Evolutionary conservation across 2,797 vertebrate genomes (phyloP), one percentile per base, ranked within the genome.

Genomic region (Leuciscus waleckii): DNA sequence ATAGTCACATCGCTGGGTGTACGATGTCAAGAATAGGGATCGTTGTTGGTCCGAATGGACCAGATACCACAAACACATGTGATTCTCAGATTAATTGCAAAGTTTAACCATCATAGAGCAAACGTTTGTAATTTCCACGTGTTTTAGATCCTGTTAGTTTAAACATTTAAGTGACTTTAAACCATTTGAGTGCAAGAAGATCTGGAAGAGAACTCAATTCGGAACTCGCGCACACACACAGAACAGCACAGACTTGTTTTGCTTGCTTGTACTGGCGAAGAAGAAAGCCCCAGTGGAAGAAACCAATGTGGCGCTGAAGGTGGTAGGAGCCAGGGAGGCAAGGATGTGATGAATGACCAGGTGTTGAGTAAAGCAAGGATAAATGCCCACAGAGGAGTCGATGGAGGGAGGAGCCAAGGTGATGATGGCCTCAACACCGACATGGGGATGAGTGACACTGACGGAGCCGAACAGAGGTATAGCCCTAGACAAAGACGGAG

Each of bases 1-100:
- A 23, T 9, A 54, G 17, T 56, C 54, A 23, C 54, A 56, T 56
- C 1, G 54, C 54, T 8, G 54, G 58, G 19, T 1, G 56, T n/a
- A 4, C 23, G 2, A 9, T 56, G 21, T 23, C 54, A 56, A 56
- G 54, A 5, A 13, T 14, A 61, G 11, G 58, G 58, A 6, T 16
- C n/a, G 1, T 26, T n/a, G 56, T n/a, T 61, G n/a, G 2, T 29
- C n/a, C 0, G 1, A 29, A 29, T 2, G 1, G 11, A 29, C n/a
- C n/a, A 63, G n/a, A 5, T 13, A 63, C 58, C 58, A 29, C 13
- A 5, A 29, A 26, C 0, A 4, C n/a, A 63, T 1, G 1, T 61
- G 11, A 29, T 5, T 61, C 11, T 61, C 5, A 1, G 58, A 56
- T 56, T 56, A 56, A 56, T 56, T 56, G 21, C 54, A 21, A 23